Conservation (phyloP, 2,888 invertebrate genomes). For the Himalopsyche japonica region DNA sequence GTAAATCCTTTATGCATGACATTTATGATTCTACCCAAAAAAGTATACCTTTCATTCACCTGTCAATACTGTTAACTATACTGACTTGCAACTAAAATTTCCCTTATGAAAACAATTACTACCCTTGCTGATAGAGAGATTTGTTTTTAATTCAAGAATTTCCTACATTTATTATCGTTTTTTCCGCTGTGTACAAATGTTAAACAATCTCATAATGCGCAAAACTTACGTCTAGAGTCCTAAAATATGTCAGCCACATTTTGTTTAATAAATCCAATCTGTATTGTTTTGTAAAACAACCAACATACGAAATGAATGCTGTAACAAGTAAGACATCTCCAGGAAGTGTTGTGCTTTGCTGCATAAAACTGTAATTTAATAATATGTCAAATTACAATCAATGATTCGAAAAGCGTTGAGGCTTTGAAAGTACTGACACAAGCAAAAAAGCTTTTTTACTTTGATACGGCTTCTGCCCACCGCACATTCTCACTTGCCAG, state of each 20-base stretch:
- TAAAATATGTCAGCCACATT: slow-evolving; percentile 84
- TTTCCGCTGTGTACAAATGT: too few relatives aligned
- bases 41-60: too few relatives aligned
- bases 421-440: background rate
- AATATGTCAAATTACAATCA: background rate
- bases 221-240: slow-evolving; percentile 69
- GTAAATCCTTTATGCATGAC: too few relatives aligned
- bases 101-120: too few relatives aligned
- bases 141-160: too few relatives aligned
- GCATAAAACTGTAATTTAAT: slow-evolving; percentile 72
- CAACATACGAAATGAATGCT: slow-evolving; percentile 95
- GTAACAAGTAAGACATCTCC: slow-evolving; percentile 92
- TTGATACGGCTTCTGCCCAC: slow-evolving; percentile 93
- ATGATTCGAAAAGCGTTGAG: background rate
- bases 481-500: slow-evolving; percentile 94
- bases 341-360: slow-evolving; percentile 89
- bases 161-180: too few relatives aligned
- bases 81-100: too few relatives aligned
- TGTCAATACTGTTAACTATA: too few relatives aligned
- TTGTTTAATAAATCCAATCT: slow-evolving; percentile 84
- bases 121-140: too few relatives aligned
- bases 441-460: slow-evolving; percentile 56
- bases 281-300: slow-evolving; percentile 94
- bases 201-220: too few relatives aligned
- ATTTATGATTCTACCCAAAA: too few relatives aligned